A percentile compares a stretch with the other conserved stretches of the same genome.
These are phyloP conservation scores for Neodiprion lecontei DNA, from an alignment of 1,140 invertebrate species.

Conservation along the genomic window DNA sequence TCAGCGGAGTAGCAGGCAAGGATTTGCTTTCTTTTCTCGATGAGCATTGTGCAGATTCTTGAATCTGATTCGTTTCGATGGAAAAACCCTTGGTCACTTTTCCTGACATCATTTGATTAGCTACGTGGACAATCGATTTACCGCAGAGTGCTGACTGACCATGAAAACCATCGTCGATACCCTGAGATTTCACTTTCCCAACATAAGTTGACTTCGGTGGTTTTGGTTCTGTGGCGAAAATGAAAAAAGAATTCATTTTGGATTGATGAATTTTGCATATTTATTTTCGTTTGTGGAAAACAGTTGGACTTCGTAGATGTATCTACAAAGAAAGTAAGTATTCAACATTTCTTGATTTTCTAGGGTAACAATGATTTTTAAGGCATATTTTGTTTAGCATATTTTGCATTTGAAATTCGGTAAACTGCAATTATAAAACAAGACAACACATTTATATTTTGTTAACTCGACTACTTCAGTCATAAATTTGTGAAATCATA, in stretches of 20 bases:
- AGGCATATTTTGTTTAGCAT: too few species aligned
- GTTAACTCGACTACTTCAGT: too few species aligned
- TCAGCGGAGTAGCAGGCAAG: conserved; percentile 71
- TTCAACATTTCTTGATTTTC: too few species aligned
- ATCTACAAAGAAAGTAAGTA: neutral
- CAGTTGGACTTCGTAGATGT: too few species aligned
- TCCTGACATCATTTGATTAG: conserved; percentile 73
- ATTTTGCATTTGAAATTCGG: too few species aligned
- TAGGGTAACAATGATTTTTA: too few species aligned
- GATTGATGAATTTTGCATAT: neutral
- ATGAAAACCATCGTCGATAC: conserved; percentile 74
- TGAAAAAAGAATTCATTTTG: conserved; percentile 20
- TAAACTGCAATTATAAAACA: too few species aligned
- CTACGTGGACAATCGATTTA: conserved; percentile 74
- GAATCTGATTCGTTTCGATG: neutral
- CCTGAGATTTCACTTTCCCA: conserved; percentile 57
- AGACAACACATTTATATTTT: too few species aligned
- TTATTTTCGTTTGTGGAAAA: neutral
- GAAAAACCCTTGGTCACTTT: conserved; percentile 47
- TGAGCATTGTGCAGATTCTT: conserved; percentile 17
- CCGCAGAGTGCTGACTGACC: conserved; percentile 73
- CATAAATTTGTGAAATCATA: too few species aligned
- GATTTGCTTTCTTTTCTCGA: conserved; percentile 67
- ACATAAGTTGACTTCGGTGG: conserved; percentile 30
- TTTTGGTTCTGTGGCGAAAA: conserved; percentile 40